These are phyloP conservation scores for Danionella dracula DNA, from an alignment of 2,797 vertebrate species.

Conservation along the genomic window DNA sequence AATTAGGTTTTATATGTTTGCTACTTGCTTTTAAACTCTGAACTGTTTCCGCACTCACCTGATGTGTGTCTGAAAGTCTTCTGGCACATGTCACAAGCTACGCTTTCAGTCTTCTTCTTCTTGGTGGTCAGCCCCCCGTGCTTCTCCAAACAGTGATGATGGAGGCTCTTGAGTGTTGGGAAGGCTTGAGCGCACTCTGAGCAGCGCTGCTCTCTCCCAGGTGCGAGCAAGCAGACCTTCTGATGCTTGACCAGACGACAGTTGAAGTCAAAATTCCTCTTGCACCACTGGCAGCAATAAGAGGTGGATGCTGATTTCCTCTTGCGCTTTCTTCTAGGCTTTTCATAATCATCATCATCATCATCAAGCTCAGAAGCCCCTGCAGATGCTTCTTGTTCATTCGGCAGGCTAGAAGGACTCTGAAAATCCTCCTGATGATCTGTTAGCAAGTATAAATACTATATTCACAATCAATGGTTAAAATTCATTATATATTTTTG, in stretches of 20 bases:
- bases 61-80: constrained; percentile 83
- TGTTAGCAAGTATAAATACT: background rate
- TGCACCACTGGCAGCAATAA: constrained; percentile 76
- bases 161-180: constrained; percentile 64
- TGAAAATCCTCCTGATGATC: background rate
- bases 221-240: constrained; percentile 71
- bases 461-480: too few relatives aligned
- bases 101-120: constrained; percentile 67
- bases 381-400: background rate
- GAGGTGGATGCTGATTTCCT: constrained; percentile 44
- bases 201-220: constrained; percentile 64
- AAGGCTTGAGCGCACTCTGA: constrained; percentile 61
- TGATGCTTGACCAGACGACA: constrained; percentile 76
- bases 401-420: background rate
- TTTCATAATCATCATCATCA: constrained; percentile 20
- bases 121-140: constrained; percentile 58
- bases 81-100: constrained; percentile 77
- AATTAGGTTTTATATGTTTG: too few relatives aligned
- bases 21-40: too few relatives aligned
- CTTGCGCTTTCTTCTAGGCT: background rate
- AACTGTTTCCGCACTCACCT: constrained; percentile 54
- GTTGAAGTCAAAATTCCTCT: constrained; percentile 78
- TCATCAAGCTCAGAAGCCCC: constrained; percentile 7
- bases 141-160: constrained; percentile 67
- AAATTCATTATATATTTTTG: too few relatives aligned